phyloP scores from a whole-genome alignment of 2,888 invertebrate genomes.

The Amphipyra berbera region DNA sequence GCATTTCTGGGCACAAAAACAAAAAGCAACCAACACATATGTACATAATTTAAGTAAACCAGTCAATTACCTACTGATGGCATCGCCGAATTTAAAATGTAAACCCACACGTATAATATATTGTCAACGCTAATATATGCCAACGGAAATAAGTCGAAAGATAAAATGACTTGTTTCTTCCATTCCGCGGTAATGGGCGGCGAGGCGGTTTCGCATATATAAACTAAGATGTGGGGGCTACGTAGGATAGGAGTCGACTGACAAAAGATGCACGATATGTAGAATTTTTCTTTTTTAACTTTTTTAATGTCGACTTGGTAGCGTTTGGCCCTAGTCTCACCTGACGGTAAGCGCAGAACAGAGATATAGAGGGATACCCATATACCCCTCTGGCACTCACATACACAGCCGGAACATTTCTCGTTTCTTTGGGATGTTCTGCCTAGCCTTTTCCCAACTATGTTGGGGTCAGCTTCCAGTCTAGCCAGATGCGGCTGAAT shows the following conservation, averaged over 20 bases:
- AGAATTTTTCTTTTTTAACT: neutral
- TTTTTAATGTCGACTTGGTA: no score
- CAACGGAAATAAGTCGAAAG: conserved; percentile 81
- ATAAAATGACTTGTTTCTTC: conserved; percentile 84
- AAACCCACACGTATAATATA: conserved; percentile 30
- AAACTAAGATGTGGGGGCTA: conserved; percentile 79
- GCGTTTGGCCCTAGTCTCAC: no score
- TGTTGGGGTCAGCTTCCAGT: no score
- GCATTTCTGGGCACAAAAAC: conserved; percentile 6
- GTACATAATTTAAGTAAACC: conserved; percentile 34
- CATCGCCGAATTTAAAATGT: conserved; percentile 50
- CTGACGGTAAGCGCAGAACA: no score
- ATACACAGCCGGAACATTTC: no score
- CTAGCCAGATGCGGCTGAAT: no score
- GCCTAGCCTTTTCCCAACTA: no score
- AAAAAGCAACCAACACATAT: neutral
- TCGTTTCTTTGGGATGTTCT: no score
- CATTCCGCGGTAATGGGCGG: conserved; percentile 78
- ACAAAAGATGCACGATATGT: neutral
- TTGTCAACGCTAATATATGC: conserved; percentile 80
- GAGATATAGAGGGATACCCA: no score
- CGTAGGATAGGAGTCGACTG: conserved; percentile 56
- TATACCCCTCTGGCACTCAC: no score
- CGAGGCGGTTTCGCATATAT: conserved; percentile 81
- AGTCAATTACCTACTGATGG: conserved; percentile 27